Evolutionary conservation across 1,140 invertebrate genomes (phyloP).

Genomic region (Megathymus violae): DNA sequence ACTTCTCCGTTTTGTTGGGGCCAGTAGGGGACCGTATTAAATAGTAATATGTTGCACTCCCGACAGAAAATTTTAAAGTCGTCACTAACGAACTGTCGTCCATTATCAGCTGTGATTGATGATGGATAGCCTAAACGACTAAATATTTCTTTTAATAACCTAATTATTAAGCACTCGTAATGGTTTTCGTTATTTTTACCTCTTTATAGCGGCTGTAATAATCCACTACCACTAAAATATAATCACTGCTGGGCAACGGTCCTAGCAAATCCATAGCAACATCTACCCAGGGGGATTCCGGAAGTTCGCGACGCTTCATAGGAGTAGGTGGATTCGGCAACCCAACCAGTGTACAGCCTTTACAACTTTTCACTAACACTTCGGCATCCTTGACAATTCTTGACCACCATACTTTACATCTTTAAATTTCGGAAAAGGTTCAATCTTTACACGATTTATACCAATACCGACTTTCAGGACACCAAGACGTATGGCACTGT

Average conservation of each 20-base stretch:
- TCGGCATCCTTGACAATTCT: slow-evolving; percentile 76
- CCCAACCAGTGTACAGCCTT: slow-evolving; percentile 54
- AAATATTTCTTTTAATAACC: slow-evolving; percentile 41
- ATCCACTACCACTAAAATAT: slow-evolving; percentile 46
- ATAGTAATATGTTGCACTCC: slow-evolving; percentile 41
- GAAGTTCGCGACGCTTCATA: slow-evolving; percentile 48
- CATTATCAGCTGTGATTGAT: slow-evolving; percentile 51
- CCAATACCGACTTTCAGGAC: slow-evolving; percentile 45
- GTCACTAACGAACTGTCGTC: slow-evolving; percentile 41
- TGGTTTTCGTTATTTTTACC: slow-evolving; percentile 42
- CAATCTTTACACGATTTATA: slow-evolving; percentile 35
- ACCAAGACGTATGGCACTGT: slow-evolving; percentile 1
- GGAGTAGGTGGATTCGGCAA: slow-evolving; percentile 30
- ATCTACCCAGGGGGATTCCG: slow-evolving; percentile 44
- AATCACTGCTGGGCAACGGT: slow-evolving; percentile 46
- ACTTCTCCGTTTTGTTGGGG: slow-evolving; percentile 63
- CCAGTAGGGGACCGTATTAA: slow-evolving; percentile 44
- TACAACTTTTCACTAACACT: slow-evolving; percentile 66
- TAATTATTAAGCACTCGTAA: slow-evolving; percentile 41
- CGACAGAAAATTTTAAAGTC: slow-evolving; percentile 41
- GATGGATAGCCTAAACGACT: slow-evolving; percentile 37
- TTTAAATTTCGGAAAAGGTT: slow-evolving; percentile 58
- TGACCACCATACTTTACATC: slow-evolving; percentile 54
- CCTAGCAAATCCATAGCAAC: slow-evolving; percentile 50
- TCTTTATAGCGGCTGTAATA: slow-evolving; percentile 46